phyloP scores from a whole-genome alignment of 1,140 invertebrate species.

The Cepaea nemoralis region DNA sequence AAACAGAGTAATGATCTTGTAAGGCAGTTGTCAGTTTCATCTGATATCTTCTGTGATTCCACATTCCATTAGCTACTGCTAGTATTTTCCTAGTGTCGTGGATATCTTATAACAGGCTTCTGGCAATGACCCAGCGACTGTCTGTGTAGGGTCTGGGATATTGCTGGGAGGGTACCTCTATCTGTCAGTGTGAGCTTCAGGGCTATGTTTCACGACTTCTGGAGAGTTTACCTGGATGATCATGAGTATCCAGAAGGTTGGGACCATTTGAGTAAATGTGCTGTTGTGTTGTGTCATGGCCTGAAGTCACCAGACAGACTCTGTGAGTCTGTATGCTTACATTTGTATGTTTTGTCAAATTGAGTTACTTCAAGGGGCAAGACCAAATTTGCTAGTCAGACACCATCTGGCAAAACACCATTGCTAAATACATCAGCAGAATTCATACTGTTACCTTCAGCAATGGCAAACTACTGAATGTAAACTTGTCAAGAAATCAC shows the following conservation, averaged over 20 bases:
- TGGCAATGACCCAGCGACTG: too few species aligned
- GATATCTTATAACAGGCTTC: too few species aligned
- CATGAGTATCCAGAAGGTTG: not conserved
- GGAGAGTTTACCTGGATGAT: not conserved
- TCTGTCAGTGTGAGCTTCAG: not conserved
- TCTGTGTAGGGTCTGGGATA: slow-evolving; percentile 15
- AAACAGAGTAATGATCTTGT: too few species aligned
- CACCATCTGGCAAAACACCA: too few species aligned
- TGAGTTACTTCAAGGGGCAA: not conserved
- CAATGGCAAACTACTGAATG: too few species aligned
- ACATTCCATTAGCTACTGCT: not conserved
- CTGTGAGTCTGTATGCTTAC: not conserved
- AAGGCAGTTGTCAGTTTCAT: not conserved
- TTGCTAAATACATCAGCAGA: too few species aligned
- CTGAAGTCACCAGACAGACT: not conserved
- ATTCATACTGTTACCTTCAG: too few species aligned
- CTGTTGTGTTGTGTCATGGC: not conserved
- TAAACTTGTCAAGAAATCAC: too few species aligned
- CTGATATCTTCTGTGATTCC: not conserved
- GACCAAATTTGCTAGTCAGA: too few species aligned
- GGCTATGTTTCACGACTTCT: not conserved
- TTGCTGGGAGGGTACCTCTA: not conserved
- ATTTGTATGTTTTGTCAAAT: not conserved
- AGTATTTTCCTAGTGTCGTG: not conserved
- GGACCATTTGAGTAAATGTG: slow-evolving; percentile 7